phyloP scores from a whole-genome alignment of 53 echinoderm and acorn worm species.

The Apostichopus leukothele region DNA sequence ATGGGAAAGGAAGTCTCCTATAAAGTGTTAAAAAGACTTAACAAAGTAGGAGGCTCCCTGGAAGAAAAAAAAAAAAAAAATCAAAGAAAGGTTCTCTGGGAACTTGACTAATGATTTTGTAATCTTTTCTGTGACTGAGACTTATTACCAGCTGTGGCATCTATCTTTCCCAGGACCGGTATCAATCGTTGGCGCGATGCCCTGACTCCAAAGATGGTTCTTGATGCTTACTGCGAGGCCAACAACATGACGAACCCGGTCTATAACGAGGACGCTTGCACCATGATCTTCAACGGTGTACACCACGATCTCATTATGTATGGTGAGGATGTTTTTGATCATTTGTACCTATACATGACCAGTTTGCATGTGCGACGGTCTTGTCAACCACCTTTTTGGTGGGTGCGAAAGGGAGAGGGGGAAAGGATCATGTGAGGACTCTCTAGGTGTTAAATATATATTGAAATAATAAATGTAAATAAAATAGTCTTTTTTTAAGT shows the following conservation, averaged over 20 bases:
- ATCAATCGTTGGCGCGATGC: constrained; percentile 88
- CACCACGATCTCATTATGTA: constrained; percentile 18
- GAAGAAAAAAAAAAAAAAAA: neutral
- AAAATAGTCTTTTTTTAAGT: no score
- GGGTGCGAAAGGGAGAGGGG: no score
- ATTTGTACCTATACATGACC: no score
- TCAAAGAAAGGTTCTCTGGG: neutral
- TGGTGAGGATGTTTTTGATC: constrained; percentile 10
- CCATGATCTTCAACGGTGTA: constrained; percentile 39
- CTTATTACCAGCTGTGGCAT: neutral
- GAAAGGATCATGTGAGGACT: no score
- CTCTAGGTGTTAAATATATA: no score
- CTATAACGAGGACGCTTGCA: constrained; percentile 69
- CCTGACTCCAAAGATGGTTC: constrained; percentile 68
- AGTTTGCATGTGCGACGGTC: no score
- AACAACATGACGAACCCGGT: constrained; percentile 63
- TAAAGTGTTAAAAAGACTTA: neutral
- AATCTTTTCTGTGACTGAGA: no score
- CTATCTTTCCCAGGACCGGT: constrained; percentile 58
- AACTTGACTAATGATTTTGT: no score
- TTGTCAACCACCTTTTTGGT: no score
- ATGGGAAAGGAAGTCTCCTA: neutral
- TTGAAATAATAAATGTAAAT: no score
- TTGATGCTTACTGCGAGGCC: constrained; percentile 80
- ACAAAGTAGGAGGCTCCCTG: neutral